Evolutionary conservation across 2,113 vertebrate species (phyloP).

Genomic region (Gnathonemus longibarbis): DNA sequence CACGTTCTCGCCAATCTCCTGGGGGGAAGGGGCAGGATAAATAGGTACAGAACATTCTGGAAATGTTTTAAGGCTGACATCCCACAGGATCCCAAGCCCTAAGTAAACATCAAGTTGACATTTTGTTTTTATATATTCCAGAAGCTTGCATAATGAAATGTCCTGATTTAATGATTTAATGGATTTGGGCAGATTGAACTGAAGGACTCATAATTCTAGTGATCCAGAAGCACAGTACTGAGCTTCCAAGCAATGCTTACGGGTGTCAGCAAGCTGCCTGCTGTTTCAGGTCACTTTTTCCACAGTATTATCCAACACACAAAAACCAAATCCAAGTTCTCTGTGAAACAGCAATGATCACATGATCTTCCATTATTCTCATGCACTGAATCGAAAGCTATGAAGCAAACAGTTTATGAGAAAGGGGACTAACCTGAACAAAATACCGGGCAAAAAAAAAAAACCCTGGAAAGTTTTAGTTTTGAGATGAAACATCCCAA

Average conservation of each 20-base stretch:
- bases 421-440: neutral
- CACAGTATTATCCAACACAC: neutral
- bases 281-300: neutral
- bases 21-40: conserved; percentile 15
- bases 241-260: neutral
- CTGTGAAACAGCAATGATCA: neutral
- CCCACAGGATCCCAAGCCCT: neutral
- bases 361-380: neutral
- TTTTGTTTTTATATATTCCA: neutral
- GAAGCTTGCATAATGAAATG: neutral
- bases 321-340: neutral
- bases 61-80: neutral
- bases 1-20: conserved; percentile 96
- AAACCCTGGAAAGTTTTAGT: neutral
- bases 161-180: neutral
- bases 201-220: neutral
- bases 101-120: neutral
- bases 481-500: neutral
- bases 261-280: neutral
- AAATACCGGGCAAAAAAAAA: neutral
- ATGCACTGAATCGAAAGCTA: neutral
- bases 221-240: neutral
- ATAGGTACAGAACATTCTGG: neutral
- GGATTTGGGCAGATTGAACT: neutral
- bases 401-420: neutral